Evolutionary conservation across 2,797 vertebrate species (phyloP).

Genomic region (Chiroxiphia lanceolata): DNA sequence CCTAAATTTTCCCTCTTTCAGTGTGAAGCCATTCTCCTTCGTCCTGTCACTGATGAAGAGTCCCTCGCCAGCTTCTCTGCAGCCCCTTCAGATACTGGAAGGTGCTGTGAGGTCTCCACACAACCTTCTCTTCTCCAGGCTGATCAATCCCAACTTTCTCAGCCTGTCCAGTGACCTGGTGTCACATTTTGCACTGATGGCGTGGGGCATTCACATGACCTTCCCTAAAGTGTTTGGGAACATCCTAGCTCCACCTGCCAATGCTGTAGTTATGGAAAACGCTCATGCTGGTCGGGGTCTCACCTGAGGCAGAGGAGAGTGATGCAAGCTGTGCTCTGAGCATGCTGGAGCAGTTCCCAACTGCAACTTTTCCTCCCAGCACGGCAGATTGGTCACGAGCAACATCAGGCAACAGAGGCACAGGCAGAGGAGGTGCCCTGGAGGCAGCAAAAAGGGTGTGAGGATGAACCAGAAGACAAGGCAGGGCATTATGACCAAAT

Average conservation of each 20-base stretch:
- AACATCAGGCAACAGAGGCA: not conserved
- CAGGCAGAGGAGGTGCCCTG: not conserved
- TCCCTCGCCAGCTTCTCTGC: not conserved
- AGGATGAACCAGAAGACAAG: not conserved
- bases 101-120: not conserved
- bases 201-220: not conserved
- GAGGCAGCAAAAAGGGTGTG: not conserved
- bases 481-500: not conserved
- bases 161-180: not conserved
- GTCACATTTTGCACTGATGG: not conserved
- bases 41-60: not conserved
- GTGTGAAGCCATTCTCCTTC: not conserved
- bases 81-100: not conserved
- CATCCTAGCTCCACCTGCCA: not conserved
- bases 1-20: not conserved
- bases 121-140: not conserved
- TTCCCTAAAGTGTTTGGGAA: not conserved
- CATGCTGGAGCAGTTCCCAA: not conserved
- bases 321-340: not conserved
- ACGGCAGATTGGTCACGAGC: not conserved
- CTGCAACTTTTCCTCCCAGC: not conserved
- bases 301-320: constrained; percentile 34
- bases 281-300: not conserved
- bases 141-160: not conserved
- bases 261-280: not conserved